These are phyloP conservation scores for Tokudaia tokunoshimensis DNA, from an alignment of 2,797 vertebrate genomes.

Conservation along the genomic window DNA sequence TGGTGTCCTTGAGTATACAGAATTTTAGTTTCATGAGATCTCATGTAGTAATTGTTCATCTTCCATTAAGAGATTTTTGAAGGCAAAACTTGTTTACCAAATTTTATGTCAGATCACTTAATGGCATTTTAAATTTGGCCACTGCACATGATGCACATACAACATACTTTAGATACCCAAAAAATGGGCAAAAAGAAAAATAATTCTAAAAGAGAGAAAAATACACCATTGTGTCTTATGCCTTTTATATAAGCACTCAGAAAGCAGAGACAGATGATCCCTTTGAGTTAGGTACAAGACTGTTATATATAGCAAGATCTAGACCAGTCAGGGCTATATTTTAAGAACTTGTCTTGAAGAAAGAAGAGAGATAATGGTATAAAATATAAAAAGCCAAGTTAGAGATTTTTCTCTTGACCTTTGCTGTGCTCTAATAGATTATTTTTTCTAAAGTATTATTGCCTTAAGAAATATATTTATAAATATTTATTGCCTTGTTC, in stretches of 20 bases:
- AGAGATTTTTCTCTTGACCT: neutral
- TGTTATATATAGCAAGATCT: neutral
- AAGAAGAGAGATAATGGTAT: neutral
- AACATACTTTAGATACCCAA: neutral
- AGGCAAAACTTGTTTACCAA: slow-evolving; percentile 64
- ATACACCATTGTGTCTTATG: neutral
- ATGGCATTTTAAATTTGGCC: neutral
- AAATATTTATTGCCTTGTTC: neutral
- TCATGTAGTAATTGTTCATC: neutral
- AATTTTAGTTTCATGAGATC: neutral
- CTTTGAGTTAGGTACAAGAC: neutral
- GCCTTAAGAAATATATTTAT: slow-evolving; percentile 4
- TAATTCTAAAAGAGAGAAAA: neutral
- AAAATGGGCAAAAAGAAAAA: neutral
- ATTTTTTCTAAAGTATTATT: neutral
- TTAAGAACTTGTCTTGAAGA: neutral
- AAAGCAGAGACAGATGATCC: neutral
- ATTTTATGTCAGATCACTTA: neutral
- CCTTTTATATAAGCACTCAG: neutral
- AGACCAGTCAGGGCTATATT: neutral
- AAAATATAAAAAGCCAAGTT: neutral
- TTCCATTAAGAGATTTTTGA: slow-evolving; percentile 68
- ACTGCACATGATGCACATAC: neutral
- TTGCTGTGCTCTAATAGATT: neutral
- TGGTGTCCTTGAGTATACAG: neutral